Evolutionary conservation across 2,113 vertebrate genomes (phyloP).

Genomic region (Etheostoma spectabile): DNA sequence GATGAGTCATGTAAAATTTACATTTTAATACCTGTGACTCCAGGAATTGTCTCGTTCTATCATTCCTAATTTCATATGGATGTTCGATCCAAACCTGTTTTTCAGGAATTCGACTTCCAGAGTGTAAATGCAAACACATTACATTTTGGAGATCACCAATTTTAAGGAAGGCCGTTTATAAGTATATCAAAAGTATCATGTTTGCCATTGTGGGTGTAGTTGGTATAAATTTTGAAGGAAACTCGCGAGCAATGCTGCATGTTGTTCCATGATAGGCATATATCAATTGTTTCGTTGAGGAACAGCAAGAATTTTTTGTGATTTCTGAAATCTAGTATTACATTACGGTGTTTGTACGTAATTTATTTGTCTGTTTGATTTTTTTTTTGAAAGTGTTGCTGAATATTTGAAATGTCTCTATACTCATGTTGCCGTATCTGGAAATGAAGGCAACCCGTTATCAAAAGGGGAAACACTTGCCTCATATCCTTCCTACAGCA

Average conservation of each 20-base stretch:
- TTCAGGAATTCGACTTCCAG: conserved; percentile 76
- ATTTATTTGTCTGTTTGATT: conserved; percentile 84
- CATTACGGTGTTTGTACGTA: conserved; percentile 86
- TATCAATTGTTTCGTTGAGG: conserved; percentile 69
- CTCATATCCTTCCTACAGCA: conserved; percentile 67
- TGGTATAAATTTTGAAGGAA: conserved; percentile 77
- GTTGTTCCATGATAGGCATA: conserved; percentile 66
- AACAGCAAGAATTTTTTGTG: conserved; percentile 77
- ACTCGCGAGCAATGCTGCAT: conserved; percentile 69
- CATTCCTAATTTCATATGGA: conserved; percentile 45
- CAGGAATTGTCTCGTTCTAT: conserved; percentile 51
- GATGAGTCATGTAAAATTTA: not conserved
- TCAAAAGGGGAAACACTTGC: conserved; percentile 79
- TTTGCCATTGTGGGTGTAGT: conserved; percentile 61
- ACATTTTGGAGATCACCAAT: conserved; percentile 67
- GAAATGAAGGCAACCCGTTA: conserved; percentile 64
- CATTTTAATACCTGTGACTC: not conserved
- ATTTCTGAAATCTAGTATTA: conserved; percentile 79
- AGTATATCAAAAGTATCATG: conserved; percentile 60
- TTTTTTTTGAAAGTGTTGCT: conserved; percentile 76
- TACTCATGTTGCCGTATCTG: conserved; percentile 79
- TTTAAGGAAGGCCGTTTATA: conserved; percentile 85
- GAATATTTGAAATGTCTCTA: conserved; percentile 80
- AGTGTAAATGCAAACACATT: conserved; percentile 53
- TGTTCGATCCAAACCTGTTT: conserved; percentile 67